Conservation (phyloP, 2,113 vertebrate species). For the Todiramphus chloris region DNA sequence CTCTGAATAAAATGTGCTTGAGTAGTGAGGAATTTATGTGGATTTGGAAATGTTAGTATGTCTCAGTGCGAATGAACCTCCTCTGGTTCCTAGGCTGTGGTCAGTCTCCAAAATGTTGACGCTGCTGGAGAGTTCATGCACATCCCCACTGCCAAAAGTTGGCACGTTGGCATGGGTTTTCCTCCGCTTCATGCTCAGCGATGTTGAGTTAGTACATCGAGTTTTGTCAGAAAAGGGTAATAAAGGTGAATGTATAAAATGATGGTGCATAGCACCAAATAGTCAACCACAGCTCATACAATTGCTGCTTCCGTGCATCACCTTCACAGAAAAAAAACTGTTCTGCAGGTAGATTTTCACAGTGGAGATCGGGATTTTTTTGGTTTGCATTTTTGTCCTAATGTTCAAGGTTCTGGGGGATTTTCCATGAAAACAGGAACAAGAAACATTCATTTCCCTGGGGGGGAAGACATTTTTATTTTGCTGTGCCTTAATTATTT, state of each 20-base stretch:
- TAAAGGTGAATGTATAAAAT: neutral
- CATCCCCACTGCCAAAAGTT: neutral
- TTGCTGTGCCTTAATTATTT: neutral
- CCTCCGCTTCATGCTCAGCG: neutral
- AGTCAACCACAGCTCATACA: neutral
- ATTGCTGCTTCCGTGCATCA: neutral
- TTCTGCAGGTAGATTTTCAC: neutral
- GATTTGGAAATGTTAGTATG: neutral
- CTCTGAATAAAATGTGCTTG: neutral
- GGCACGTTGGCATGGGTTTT: neutral
- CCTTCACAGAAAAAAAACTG: neutral
- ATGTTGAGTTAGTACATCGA: neutral
- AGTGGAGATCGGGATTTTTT: neutral
- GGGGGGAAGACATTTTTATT: fast-evolving
- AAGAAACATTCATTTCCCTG: neutral
- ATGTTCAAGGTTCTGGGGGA: neutral
- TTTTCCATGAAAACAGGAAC: neutral
- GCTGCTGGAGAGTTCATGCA: fast-evolving
- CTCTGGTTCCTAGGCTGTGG: neutral
- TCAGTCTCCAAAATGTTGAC: neutral
- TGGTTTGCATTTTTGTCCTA: neutral
- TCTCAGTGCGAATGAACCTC: neutral
- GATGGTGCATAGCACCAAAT: neutral
- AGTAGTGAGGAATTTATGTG: neutral
- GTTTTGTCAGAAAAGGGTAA: neutral